phyloP scores from a whole-genome alignment of 2,797 vertebrate genomes.

The Eleutherodactylus coqui region DNA sequence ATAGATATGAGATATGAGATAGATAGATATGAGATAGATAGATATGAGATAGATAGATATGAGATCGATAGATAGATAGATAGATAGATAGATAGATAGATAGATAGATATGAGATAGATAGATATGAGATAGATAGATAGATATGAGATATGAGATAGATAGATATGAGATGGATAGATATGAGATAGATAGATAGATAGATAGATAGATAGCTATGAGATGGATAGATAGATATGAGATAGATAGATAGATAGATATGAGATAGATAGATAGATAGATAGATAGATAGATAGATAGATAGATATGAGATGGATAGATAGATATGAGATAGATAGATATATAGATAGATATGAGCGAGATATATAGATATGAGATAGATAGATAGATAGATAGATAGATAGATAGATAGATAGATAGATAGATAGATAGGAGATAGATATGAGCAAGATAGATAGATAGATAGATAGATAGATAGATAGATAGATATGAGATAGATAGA shows the following conservation, averaged over 20 bases:
- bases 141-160: background rate
- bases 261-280: no score
- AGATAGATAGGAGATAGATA: background rate
- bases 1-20: no score
- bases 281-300: no score
- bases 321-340: no score
- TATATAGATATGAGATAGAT: background rate
- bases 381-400: background rate
- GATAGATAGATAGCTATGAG: no score
- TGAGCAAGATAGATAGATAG: background rate
- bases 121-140: background rate
- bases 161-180: no score
- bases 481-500: background rate
- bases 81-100: background rate
- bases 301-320: background rate
- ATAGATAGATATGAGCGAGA: background rate
- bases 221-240: no score
- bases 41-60: background rate
- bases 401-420: background rate
- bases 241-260: no score
- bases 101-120: no score
- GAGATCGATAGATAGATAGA: slow-evolving; percentile 3
- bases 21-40: background rate
- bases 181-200: background rate
- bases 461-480: background rate